phyloP scores from a whole-genome alignment of 2,113 vertebrate species.

The Cyprinodon brontotheroides region DNA sequence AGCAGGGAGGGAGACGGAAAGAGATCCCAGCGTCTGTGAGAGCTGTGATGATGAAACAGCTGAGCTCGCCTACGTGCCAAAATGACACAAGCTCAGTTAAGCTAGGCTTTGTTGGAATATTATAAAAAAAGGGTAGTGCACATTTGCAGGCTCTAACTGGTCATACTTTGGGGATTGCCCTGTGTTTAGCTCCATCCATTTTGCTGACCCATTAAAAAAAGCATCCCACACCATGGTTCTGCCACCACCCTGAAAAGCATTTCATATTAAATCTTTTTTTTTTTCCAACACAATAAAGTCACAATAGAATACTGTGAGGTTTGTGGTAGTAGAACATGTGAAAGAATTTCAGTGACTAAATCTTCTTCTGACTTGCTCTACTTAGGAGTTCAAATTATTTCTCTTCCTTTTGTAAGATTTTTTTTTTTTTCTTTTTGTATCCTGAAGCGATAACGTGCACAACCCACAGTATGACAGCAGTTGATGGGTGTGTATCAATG shows the following conservation, averaged over 20 bases:
- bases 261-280: not conserved
- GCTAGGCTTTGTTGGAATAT: constrained; percentile 16
- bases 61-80: constrained; percentile 35
- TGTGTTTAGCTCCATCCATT: not conserved
- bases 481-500: constrained; percentile 42
- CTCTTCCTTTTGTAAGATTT: not conserved
- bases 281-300: not conserved
- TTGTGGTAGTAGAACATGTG: not conserved
- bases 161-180: no score
- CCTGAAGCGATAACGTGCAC: not conserved
- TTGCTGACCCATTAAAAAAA: not conserved
- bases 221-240: not conserved
- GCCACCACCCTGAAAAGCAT: not conserved
- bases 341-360: constrained; percentile 8
- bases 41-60: constrained; percentile 54
- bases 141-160: no score
- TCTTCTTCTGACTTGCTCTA: not conserved
- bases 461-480: constrained; percentile 1
- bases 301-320: not conserved
- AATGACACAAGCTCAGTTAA: constrained; percentile 33
- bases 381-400: not conserved
- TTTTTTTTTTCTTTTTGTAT: not conserved
- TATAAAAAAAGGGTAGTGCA: no score
- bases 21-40: constrained; percentile 57
- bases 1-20: constrained; percentile 43